Evolutionary conservation across 2,888 invertebrate genomes (phyloP), one percentile per base, ranked within the genome.

Genomic region (Aphidoletes aphidimyza): DNA sequence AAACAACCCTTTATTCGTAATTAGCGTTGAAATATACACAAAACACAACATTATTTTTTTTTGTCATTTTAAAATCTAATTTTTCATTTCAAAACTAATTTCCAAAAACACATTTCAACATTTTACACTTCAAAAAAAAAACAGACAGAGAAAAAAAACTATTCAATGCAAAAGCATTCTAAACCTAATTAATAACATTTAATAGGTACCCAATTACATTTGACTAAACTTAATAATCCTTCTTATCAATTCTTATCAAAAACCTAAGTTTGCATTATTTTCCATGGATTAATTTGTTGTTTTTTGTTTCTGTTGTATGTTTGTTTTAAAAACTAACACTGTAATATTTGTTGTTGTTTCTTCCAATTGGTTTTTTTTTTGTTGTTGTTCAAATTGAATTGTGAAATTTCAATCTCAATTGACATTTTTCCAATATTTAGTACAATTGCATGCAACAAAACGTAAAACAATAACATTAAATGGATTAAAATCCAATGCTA

Each of bases 201-300:
- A 54, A 69, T 69, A 69, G 30, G 69, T 69, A 69, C 69, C 69
- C 69, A 69, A 69, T 30, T 54, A 54, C 54, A 69, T 30, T 69
- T 69, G 69, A 69, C 69, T 69, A 69, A 69, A 30, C 34, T 69
- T 69, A 69, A 69, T 69, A 69, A 54, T 54, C 26, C n/a, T n/a
- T n/a, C n/a, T n/a, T n/a, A n/a, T n/a, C 54, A 54, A 54, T 22
- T 54, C 26, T 54, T 26, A 54, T 54, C 26, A 69, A n/a, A n/a
- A 69, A 34, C 14, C 69, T 69, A 54, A 54, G 54, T 3, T 54
- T 22, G n/a, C n/a, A n/a, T n/a, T n/a, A 22, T 54, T 54, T 54
- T 2, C 47, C 9, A 47, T 47, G 47, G 9, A 17, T 17, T 17
- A 11, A 2, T 17, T 47, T 47, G 6, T 47, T 54, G n/a, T 54